Evolutionary conservation across 2,113 vertebrate genomes (phyloP).

Genomic region (Hippoglossus stenolepis): DNA sequence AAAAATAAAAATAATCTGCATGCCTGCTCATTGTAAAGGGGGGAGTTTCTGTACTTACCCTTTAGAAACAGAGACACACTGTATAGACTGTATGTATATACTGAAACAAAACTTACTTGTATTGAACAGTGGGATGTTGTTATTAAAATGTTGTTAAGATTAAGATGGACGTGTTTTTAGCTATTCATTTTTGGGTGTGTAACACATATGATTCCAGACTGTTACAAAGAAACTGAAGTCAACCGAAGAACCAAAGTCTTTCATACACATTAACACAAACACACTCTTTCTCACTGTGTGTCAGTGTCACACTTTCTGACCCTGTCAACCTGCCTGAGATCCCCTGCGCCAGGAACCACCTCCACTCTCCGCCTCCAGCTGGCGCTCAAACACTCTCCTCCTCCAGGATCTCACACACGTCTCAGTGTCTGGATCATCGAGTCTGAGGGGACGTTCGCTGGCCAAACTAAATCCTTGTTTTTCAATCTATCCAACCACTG

Average conservation of each 20-base stretch:
- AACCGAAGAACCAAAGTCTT: not conserved
- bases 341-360: slow-evolving; percentile 14
- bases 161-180: not conserved
- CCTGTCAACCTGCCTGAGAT: not conserved
- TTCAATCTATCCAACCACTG: not conserved
- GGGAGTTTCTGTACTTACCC: too few species aligned
- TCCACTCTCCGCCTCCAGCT: slow-evolving; percentile 13
- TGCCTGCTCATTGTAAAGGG: too few species aligned
- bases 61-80: too few species aligned
- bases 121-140: too few species aligned
- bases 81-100: too few species aligned
- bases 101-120: too few species aligned
- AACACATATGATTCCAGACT: not conserved
- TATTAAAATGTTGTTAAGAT: too few species aligned
- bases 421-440: not conserved
- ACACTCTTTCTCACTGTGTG: too few species aligned
- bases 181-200: too few species aligned
- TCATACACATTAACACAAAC: too few species aligned
- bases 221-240: not conserved
- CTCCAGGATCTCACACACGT: slow-evolving; percentile 1
- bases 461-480: not conserved
- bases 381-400: not conserved
- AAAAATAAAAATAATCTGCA: too few species aligned
- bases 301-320: not conserved
- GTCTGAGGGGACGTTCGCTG: not conserved